Conservation (phyloP, 1,140 invertebrate genomes). For the Scaptomyza hsui region DNA sequence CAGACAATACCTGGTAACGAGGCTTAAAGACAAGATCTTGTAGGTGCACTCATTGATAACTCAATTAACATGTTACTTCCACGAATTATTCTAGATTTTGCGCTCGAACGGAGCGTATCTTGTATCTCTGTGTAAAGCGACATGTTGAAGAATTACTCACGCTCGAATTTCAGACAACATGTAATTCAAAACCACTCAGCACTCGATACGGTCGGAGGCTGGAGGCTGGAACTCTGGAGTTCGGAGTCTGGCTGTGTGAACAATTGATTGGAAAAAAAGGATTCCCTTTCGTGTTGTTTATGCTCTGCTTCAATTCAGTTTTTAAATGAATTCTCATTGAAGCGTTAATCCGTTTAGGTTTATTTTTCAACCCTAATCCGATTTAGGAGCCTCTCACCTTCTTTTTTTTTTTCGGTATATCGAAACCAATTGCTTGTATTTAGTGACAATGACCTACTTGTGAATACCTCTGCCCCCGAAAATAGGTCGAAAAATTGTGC, state of each 20-base stretch:
- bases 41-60: constrained; percentile 70
- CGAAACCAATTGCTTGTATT: constrained; percentile 66
- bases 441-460: constrained; percentile 76
- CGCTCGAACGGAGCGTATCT: constrained; percentile 42
- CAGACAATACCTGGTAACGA: constrained; percentile 40
- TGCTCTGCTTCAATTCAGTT: constrained; percentile 46
- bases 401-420: constrained; percentile 10
- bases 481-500: constrained; percentile 62
- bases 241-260: constrained; percentile 51
- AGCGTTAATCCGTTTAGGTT: constrained; percentile 75
- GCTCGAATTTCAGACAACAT: constrained; percentile 69
- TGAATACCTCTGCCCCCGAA: constrained; percentile 17
- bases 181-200: constrained; percentile 62
- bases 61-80: constrained; percentile 79
- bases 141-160: constrained; percentile 70
- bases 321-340: constrained; percentile 73
- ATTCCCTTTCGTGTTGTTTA: constrained; percentile 32
- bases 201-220: constrained; percentile 1
- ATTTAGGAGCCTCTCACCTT: constrained; percentile 49
- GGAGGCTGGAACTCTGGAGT: background rate
- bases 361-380: constrained; percentile 53
- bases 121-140: constrained; percentile 34
- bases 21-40: constrained; percentile 8
- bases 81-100: constrained; percentile 73
- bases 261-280: constrained; percentile 78